A percentile compares a stretch with the other conserved stretches of the same genome.
phyloP scores from a whole-genome alignment of 2,797 vertebrate genomes.

The Perodicticus potto region DNA sequence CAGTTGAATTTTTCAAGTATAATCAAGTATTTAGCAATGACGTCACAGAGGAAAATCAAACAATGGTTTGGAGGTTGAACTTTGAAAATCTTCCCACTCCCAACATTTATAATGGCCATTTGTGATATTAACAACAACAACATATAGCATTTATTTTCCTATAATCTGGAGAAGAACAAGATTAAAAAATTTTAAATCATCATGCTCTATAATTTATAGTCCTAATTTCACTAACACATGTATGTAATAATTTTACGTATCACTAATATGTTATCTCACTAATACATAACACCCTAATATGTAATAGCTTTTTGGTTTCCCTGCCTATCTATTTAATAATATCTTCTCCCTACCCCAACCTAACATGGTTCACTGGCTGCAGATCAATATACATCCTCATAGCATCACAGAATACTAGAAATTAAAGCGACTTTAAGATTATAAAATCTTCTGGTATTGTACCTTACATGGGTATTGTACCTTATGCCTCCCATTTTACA shows the following conservation, averaged over 20 bases:
- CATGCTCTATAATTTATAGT: constrained; percentile 27
- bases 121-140: background rate
- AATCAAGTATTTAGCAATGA: background rate
- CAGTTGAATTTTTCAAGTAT: constrained; percentile 25
- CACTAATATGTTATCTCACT: constrained; percentile 1
- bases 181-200: constrained; percentile 12
- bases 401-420: constrained; percentile 36
- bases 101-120: background rate
- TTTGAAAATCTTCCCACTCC: background rate
- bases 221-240: background rate
- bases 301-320: background rate
- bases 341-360: background rate
- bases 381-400: constrained; percentile 22
- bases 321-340: background rate
- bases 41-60: constrained; percentile 30
- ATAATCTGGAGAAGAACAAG: constrained; percentile 1
- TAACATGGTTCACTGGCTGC: constrained; percentile 31
- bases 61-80: background rate
- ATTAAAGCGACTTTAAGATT: constrained; percentile 51
- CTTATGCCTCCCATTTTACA: constrained; percentile 5
- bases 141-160: background rate
- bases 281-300: constrained; percentile 35
- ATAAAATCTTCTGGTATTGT: constrained; percentile 9
- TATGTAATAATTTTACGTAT: background rate
- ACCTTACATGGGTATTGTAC: constrained; percentile 13